Percentiles rank a stretch among this genome's conserved stretches.
These are phyloP conservation scores for Mus spretus DNA, from an alignment of 2,797 vertebrate species.

Conservation along the genomic window DNA sequence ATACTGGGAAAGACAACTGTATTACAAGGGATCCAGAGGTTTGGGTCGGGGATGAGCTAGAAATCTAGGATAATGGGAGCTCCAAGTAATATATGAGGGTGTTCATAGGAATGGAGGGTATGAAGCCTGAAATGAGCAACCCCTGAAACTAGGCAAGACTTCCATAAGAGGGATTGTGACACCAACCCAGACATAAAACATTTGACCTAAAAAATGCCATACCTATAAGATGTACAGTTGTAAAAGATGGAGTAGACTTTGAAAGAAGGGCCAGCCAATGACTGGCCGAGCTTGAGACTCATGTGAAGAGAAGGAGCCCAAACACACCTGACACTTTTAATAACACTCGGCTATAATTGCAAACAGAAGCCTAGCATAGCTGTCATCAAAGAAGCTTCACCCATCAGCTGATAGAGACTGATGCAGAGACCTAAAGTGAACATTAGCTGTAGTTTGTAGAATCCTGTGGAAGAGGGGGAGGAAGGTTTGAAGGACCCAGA, in stretches of 20 bases:
- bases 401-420: background rate
- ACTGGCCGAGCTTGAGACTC: background rate
- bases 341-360: background rate
- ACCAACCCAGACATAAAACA: background rate
- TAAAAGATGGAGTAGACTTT: background rate
- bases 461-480: background rate
- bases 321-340: background rate
- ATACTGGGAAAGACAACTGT: background rate
- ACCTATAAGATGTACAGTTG: background rate
- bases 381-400: background rate
- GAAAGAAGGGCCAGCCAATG: background rate
- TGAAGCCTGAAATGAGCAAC: background rate
- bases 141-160: background rate
- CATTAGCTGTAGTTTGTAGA: background rate
- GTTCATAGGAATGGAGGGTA: background rate
- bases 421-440: background rate
- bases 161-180: background rate
- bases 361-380: background rate
- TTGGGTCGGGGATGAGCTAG: background rate
- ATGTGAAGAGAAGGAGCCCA: background rate
- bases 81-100: background rate
- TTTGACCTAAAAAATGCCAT: background rate
- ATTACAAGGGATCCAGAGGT: background rate
- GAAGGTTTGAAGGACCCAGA: background rate
- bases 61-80: background rate